These are phyloP conservation scores for Microtus richardsoni DNA, from an alignment of 2,113 vertebrate genomes.

Conservation along the genomic window DNA sequence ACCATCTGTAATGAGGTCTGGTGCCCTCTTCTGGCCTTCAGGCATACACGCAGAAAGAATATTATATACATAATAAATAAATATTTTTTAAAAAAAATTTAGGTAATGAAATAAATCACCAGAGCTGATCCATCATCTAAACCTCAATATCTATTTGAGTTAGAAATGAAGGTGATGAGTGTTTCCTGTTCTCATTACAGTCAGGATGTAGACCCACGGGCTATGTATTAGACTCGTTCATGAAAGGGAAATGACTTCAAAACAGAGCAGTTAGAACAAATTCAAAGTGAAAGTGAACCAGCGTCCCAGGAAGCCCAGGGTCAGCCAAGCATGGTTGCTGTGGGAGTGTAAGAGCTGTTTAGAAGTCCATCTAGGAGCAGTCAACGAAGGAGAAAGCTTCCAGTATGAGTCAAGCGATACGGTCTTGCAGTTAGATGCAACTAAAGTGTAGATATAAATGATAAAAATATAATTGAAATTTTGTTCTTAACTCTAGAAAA, in stretches of 20 bases:
- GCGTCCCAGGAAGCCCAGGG: background rate
- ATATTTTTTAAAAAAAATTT: background rate
- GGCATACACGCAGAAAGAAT: too few relatives aligned
- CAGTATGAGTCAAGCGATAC: background rate
- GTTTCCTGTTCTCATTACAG: too few relatives aligned
- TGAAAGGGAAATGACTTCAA: background rate
- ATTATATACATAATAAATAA: too few relatives aligned
- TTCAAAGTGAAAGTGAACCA: background rate
- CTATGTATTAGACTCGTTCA: rapidly evolving
- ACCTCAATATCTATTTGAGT: background rate
- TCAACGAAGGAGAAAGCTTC: background rate
- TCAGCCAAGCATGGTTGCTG: background rate
- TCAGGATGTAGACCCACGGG: background rate
- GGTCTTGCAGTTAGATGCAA: background rate
- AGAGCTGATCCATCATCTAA: background rate
- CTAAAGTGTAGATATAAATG: background rate
- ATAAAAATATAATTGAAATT: background rate
- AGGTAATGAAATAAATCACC: background rate
- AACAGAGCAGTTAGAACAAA: background rate
- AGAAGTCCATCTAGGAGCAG: background rate
- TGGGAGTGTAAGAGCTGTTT: slow-evolving; percentile 9
- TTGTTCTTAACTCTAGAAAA: background rate
- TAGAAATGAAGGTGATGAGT: background rate
- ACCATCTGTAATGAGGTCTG: too few relatives aligned
- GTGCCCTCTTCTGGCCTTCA: too few relatives aligned